Base-by-base conservation (phyloP, 2,113 vertebrate species). In the Atrichornis clamosus region DNA sequence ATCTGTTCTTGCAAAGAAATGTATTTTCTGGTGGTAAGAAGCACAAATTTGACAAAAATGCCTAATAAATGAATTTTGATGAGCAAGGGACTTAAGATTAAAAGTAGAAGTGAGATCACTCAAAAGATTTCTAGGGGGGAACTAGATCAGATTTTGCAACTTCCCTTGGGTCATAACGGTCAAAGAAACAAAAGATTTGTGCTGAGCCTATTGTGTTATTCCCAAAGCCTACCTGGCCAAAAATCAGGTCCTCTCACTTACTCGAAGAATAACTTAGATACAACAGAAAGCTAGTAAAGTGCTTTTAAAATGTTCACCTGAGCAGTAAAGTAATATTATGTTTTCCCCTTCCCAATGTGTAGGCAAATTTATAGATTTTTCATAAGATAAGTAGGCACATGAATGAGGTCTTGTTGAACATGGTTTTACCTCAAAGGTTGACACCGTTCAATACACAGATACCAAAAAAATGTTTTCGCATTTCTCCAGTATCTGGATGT, bases 371-470 rank as follows among this genome's bases (percentile, higher is more conserved):
- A 49, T 18, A 30, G 20, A 26, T 50, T 77, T 76, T 79, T 69
- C 15, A 30, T 19, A 50, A 13, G 4, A 6, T 95, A 80, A 69
- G 18, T 24, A 46, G 42, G 30, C 21, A 67, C 12, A 33, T 26
- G 9, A 74, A 65, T 26, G 18, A 49, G 10, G 42, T 58, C n/a
- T 59, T 65, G 27, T 26, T 74, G 28, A 74, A 53, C 4, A 53
- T 13, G 58, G 19, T 44, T 80, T 84, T 73, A 56, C 32, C 49
- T 76, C 44, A 44, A 76, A 59, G 6, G 8, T n/a, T 56, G 50
- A 47, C 28, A 17, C 15, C 17, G 18, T 37, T 82, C 56, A 70
- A 37, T 26, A 60, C 13, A 2, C 0, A 4, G 0, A 3, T 21
- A 28, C 2, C 3, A 77, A 41, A 56, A 59, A 39, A 56, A 9